Conservation (phyloP, 1,140 invertebrate species). For the Arion vulgaris region DNA sequence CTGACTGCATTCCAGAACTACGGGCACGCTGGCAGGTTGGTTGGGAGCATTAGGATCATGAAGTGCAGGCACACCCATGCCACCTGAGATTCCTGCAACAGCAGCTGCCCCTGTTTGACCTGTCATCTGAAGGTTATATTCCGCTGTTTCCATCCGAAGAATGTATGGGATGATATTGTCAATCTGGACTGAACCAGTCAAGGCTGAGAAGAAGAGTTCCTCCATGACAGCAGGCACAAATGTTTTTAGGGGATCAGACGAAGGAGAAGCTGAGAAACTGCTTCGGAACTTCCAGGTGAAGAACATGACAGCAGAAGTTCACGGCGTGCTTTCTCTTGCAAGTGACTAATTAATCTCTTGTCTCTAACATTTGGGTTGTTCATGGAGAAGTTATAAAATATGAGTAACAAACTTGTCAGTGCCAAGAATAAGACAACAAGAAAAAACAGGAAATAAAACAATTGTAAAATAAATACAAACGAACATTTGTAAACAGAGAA, state of each 20-base stretch:
- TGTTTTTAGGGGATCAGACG: conserved; percentile 83
- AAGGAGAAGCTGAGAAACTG: conserved; percentile 81
- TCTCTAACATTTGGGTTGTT: conserved; percentile 62
- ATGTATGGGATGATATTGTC: conserved; percentile 94
- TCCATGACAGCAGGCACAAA: conserved; percentile 87
- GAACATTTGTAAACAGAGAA: too few species aligned
- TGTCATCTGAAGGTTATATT: conserved; percentile 69
- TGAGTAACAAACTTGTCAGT: neutral
- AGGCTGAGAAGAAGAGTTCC: conserved; percentile 92
- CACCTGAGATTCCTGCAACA: conserved; percentile 28
- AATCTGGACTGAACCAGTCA: conserved; percentile 93
- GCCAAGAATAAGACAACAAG: neutral
- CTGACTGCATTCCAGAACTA: conserved; percentile 26
- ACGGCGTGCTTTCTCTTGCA: conserved; percentile 83
- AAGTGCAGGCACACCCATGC: conserved; percentile 30
- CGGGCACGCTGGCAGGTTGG: conserved; percentile 28
- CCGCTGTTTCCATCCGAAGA: conserved; percentile 82
- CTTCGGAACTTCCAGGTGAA: conserved; percentile 65
- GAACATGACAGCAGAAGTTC: conserved; percentile 78
- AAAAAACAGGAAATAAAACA: too few species aligned
- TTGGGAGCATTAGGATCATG: conserved; percentile 34
- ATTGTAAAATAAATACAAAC: too few species aligned
- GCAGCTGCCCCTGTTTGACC: conserved; percentile 49
- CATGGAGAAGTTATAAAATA: conserved; percentile 29
- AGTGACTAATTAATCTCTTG: conserved; percentile 76